Evolutionary conservation across 2,888 invertebrate genomes (phyloP), one percentile per base, ranked within the genome.

Genomic region (Elaeidobius kamerunicus): DNA sequence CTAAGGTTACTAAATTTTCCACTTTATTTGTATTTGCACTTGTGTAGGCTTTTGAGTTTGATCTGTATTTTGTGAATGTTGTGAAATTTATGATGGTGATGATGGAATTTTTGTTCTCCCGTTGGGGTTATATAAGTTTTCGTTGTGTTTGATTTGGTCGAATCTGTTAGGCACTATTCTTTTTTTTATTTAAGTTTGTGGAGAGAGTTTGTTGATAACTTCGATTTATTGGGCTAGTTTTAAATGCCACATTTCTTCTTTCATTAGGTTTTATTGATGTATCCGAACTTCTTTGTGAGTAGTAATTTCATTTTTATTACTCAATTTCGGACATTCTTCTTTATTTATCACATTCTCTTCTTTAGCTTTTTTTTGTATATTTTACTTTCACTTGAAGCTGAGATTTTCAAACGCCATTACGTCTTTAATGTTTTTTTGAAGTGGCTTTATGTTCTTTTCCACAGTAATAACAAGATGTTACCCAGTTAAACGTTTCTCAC

Each of bases 381-480:
- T 32, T 32, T 12, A 12, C n/a, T 32, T 4, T 6, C 32, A 9
- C n/a, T n/a, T 9, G 12, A 32, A 32, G 12, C 7, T 32, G 5
- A 32, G 5, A 9, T 32, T 32, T 32, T 5, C 32, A n/a, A 32
- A 32, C 7, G 32, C 32, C n/a, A 47, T 39, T 14, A 16, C 9
- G 17, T 47, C 12, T 12, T 38, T 38, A n/a, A 38, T 47, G n/a
- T 28, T 47, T 38, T 38, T 27, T 18, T 11, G 32, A 32, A 3
- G 32, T 32, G 2, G 32, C 2, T 4, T 9, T 32, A 11, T 32
- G 32, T 14, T 9, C 11, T 3, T 32, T 12, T 32, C 15, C n/a
- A 32, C 32, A 32, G n/a, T 14, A 32, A 32, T 14, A 11, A 32
- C 32, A 32, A n/a, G 9, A 9, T 2, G 36, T 36, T n/a, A 11